Evolutionary conservation across 2,113 vertebrate genomes (phyloP), one percentile per base, ranked within the genome.

Genomic region (Tupaia tana): DNA sequence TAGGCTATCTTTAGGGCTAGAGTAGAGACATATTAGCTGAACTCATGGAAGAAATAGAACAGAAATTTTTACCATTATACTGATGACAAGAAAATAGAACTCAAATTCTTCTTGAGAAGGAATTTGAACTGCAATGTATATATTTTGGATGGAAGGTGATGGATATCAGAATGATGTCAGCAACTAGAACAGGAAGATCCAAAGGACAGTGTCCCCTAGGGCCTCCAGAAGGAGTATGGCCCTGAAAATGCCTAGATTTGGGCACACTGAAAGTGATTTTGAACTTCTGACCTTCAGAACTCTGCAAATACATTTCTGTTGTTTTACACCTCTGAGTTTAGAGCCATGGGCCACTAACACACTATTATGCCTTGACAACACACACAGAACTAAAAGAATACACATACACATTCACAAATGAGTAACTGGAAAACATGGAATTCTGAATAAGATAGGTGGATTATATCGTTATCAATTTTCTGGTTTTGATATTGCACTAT

Each of bases 11-110:
- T 82, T 2, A 78, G 5, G 59, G 2, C 25, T 56, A 10, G 9
- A 24, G 0, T 11, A 24, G 9, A 90, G 34, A 6, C 4, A 67
- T 7, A 2, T 1, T 24, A 20, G 2, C 0, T 74, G 9, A 83
- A 89, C 9, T 64, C 59, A 3, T 43, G 7, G 29, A 25, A 15
- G 73, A 67, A 58, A 88, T 6, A 5, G 1, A 74, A 9, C 4
- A 75, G 56, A 86, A 52, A 7, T 24, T 52, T n/a, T n/a, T 80
- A n/a, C 43, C 25, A 75, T 67, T 66, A 15, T 25, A 29, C 1
- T 52, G 2, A 9, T 8, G 12, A 59, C 15, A 0, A 0, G 29
- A 90, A 0, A 81, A 12, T 2, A 69, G 29, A 86, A 34, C 0
- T 22, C 27, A 91, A 27, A 79, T 56, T 71, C 22, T 93, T 13